Evolutionary conservation across 2,888 invertebrate species (phyloP).

Genomic region (Icerya purchasi): DNA sequence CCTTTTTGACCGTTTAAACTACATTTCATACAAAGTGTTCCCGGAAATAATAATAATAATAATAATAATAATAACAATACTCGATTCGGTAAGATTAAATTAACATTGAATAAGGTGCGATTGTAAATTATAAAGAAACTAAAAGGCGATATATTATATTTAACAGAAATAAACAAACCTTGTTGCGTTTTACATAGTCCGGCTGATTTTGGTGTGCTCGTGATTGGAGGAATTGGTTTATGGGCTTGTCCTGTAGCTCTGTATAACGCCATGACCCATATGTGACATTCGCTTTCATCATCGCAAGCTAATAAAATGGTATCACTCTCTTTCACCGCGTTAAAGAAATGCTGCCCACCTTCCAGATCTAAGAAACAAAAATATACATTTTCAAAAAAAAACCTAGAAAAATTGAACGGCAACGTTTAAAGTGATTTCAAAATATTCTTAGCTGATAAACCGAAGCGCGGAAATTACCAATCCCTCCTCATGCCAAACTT

Average conservation of each 20-base stretch:
- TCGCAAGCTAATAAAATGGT: conserved; percentile 88
- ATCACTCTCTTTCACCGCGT: conserved; percentile 94
- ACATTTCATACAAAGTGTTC: neutral
- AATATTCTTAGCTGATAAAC: no score
- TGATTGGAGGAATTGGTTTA: conserved; percentile 88
- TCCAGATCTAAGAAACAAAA: conserved; percentile 46
- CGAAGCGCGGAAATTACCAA: no score
- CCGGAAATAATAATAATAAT: neutral
- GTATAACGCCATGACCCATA: conserved; percentile 99
- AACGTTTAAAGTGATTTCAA: no score
- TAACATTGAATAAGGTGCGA: no score
- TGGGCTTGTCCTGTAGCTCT: conserved; percentile 99
- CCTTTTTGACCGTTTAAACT: neutral
- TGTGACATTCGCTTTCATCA: conserved; percentile 90
- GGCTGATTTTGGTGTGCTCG: conserved; percentile 54
- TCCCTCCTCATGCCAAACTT: no score
- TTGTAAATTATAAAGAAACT: no score
- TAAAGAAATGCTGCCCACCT: conserved; percentile 90
- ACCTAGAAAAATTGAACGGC: no score
- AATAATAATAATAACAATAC: no score
- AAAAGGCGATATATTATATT: no score
- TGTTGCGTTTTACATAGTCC: conserved; percentile 76
- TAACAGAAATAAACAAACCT: no score
- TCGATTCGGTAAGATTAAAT: no score
- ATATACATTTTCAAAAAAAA: no score